These are phyloP conservation scores for Nesoenas mayeri DNA, from an alignment of 2,113 vertebrate genomes.

Conservation along the genomic window DNA sequence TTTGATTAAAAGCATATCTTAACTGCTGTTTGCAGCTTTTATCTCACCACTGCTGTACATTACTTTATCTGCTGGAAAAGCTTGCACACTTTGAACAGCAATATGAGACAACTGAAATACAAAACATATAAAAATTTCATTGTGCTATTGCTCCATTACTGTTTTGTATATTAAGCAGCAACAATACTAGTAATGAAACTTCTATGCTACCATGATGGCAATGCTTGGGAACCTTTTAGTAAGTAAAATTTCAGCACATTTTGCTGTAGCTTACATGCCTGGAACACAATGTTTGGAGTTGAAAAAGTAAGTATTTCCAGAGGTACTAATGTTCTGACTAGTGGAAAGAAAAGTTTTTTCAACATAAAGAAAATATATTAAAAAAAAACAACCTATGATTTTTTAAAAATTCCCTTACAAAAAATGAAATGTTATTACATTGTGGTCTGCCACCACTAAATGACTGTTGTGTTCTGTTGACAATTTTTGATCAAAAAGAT, in stretches of 20 bases:
- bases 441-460: background rate
- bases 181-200: background rate
- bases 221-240: background rate
- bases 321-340: background rate
- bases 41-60: background rate
- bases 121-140: slow-evolving; percentile 12
- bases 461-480: background rate
- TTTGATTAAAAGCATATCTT: slow-evolving; percentile 46
- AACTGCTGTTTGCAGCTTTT: slow-evolving; percentile 32
- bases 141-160: background rate
- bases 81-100: background rate
- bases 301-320: background rate
- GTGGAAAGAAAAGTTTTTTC: background rate
- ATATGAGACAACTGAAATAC: background rate
- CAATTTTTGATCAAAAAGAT: background rate
- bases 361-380: background rate
- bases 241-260: background rate
- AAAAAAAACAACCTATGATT: background rate
- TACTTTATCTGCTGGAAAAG: background rate
- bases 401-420: background rate
- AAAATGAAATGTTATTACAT: background rate
- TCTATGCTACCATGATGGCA: background rate
- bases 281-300: background rate
- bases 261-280: background rate
- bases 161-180: slow-evolving; percentile 5